phyloP scores from a whole-genome alignment of 2,797 vertebrate genomes.

The Taenioides sp. region DNA sequence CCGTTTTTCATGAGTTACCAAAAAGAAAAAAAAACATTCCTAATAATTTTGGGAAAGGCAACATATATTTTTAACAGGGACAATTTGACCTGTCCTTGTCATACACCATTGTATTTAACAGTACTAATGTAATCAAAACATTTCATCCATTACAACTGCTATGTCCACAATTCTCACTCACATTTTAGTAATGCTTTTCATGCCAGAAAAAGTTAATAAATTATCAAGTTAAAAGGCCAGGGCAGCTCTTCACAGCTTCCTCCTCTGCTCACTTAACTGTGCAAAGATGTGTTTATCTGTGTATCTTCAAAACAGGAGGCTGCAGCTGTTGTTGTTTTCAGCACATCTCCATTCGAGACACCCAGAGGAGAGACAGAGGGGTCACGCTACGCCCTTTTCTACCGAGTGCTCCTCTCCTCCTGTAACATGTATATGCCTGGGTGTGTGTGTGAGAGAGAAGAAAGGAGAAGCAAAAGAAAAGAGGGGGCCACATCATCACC shows the following conservation, averaged over 20 bases:
- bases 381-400: conserved; percentile 44
- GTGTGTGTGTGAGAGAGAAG: conserved; percentile 17
- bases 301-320: conserved; percentile 56
- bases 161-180: not conserved
- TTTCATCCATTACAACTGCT: not conserved
- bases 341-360: conserved; percentile 54
- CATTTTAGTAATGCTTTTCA: conserved; percentile 5
- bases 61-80: not conserved
- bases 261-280: conserved; percentile 22
- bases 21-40: not conserved
- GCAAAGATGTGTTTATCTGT: conserved; percentile 44
- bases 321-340: conserved; percentile 72
- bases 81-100: not conserved
- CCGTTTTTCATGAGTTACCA: too few relatives aligned
- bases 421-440: conserved; percentile 32
- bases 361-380: conserved; percentile 61
- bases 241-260: not conserved
- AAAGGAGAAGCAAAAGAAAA: conserved; percentile 5
- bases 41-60: not conserved
- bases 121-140: not conserved
- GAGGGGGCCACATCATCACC: conserved; percentile 59
- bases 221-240: conserved; percentile 1
- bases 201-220: conserved; percentile 10
- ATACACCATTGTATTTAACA: not conserved
- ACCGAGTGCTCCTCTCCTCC: conserved; percentile 43